Evolutionary conservation across 2,113 vertebrate genomes (phyloP).

Genomic region (Heptranchias perlo): DNA sequence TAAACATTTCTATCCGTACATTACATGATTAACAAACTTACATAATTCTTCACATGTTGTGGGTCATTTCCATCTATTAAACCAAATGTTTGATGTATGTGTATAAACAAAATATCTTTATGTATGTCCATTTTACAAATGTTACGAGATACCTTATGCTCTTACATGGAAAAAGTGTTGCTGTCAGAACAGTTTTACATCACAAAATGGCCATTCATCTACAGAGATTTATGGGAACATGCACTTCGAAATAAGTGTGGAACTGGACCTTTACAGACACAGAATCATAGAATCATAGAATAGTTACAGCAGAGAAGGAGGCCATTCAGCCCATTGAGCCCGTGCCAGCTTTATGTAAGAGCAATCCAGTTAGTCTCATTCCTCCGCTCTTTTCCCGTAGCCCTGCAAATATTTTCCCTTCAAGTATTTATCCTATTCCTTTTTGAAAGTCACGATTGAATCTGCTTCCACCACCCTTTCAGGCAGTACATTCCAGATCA

Average conservation of each 20-base stretch:
- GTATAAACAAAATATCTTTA: background rate
- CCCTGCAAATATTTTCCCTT: too few relatives aligned
- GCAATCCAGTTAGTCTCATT: too few relatives aligned
- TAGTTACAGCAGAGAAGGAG: too few relatives aligned
- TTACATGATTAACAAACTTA: background rate
- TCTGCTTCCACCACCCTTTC: too few relatives aligned
- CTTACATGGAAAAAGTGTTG: background rate
- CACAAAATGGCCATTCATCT: constrained; percentile 10
- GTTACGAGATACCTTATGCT: background rate
- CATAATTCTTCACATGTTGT: background rate
- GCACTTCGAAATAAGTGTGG: background rate
- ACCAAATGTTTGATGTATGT: background rate
- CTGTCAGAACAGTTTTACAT: background rate
- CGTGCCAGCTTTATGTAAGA: too few relatives aligned
- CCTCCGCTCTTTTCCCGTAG: too few relatives aligned
- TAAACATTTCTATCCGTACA: background rate
- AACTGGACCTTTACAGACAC: constrained; percentile 31
- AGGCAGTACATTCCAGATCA: too few relatives aligned
- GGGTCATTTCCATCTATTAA: background rate
- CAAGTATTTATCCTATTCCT: too few relatives aligned
- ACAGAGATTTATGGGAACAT: background rate
- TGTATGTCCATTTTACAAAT: background rate
- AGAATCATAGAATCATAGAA: too few relatives aligned
- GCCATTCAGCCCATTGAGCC: too few relatives aligned
- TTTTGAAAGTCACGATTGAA: too few relatives aligned